Base-by-base conservation (phyloP, 2,888 invertebrate species). In the Cabera pusaria region DNA sequence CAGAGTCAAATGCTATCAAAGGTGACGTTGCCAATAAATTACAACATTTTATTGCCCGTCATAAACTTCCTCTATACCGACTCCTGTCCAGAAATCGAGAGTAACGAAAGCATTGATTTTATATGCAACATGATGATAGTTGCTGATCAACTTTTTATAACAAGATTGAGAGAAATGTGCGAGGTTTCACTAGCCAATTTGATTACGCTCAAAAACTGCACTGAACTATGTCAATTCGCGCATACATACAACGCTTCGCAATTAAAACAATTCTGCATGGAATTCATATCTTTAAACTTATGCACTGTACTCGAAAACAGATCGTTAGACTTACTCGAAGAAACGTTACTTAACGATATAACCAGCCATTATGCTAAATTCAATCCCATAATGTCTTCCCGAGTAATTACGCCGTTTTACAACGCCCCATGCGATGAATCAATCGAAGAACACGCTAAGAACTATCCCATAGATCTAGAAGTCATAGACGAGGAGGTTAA, bases 91-190 rank as follows among this genome's bases (percentile, higher is more conserved):
- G 81, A 90, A 47, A 74, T 93, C 24, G 77, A 90, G 49, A 91
- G 79, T 37, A 90, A 91, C 18, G 91, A 92, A 28, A 93, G 93
- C 62, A 84, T 93, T 0, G 95, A 96, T 62, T 90, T 92, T 39
- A 90, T 94, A 48, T 94, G 93, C 72, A 93, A 94, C 64, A 90
- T 96, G 64, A 86, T 97, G 10, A 91, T 95, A 4, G 90, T 94
- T 5, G 93, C 96, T 10, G 97, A 97, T 70, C 96, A 96, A 61
- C 90, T 96, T 16, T 92, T 97, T 48, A 91, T 96, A 3, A 83
- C 89, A 1, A 79, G 93, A 5, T 83, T 97, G 5, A 92, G 93
- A 51, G 92, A 94, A 69, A 90, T 94, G 74, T 93, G 95, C 75
- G 94, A 94, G 72, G 80, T 92, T 1, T 81, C 93, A 0, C 72